Percentiles rank a stretch among this genome's conserved stretches.
phyloP scores from a whole-genome alignment of 1,140 invertebrate genomes.

The Cydia fagiglandana region DNA sequence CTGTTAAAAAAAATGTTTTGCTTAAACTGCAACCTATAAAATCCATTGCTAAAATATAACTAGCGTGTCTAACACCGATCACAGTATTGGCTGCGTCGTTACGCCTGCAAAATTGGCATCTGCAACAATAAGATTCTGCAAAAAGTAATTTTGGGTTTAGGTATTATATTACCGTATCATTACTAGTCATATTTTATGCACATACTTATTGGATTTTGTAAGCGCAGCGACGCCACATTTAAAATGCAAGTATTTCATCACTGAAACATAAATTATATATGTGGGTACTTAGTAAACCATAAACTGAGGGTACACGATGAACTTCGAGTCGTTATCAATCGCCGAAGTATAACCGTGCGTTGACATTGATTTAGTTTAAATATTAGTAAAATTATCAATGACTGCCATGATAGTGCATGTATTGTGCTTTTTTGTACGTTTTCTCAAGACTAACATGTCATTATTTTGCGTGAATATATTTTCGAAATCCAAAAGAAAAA shows the following conservation, averaged over 20 bases:
- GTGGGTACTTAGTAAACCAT: constrained; percentile 10
- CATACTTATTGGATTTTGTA: not conserved
- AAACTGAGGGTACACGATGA: constrained; percentile 13
- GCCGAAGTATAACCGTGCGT: not conserved
- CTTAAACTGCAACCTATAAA: too few relatives aligned
- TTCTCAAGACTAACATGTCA: constrained; percentile 60
- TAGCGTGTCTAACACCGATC: not conserved
- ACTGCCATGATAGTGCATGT: constrained; percentile 68
- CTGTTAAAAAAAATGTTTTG: not conserved
- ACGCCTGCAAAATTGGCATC: not conserved
- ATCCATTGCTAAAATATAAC: not conserved
- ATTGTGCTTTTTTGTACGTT: constrained; percentile 58
- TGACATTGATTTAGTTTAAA: not conserved
- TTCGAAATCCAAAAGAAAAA: constrained; percentile 53
- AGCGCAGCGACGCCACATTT: not conserved
- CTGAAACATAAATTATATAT: not conserved
- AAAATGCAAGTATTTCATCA: constrained; percentile 23
- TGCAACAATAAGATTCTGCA: not conserved
- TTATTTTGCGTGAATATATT: constrained; percentile 64
- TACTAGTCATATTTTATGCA: not conserved
- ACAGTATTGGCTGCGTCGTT: not conserved
- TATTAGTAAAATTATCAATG: constrained; percentile 14
- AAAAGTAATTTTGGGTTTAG: not conserved
- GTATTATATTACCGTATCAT: not conserved
- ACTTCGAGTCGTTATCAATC: not conserved